Conservation (phyloP, 92 coral and sea anemone species). For the Galaxea fascicularis region DNA sequence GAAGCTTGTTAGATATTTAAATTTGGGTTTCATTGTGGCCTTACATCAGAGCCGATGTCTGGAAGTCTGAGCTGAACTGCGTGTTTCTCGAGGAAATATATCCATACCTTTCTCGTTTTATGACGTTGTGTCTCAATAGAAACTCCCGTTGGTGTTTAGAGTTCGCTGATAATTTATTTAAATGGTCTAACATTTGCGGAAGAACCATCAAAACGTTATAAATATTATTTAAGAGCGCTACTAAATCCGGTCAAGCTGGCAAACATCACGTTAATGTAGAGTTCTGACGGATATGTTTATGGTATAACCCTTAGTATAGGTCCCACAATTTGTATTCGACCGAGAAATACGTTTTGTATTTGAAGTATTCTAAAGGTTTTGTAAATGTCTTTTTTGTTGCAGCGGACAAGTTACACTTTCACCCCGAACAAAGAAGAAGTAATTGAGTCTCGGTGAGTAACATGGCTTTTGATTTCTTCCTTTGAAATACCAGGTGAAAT, state of each 20-base stretch:
- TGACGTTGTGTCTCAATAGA: not conserved
- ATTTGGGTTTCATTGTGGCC: not conserved
- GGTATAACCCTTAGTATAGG: slow-evolving; percentile 7
- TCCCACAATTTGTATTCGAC: not conserved
- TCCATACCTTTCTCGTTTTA: not conserved
- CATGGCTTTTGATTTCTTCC: not conserved
- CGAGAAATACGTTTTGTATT: not conserved
- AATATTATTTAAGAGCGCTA: not conserved
- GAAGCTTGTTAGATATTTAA: not conserved
- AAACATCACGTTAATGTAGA: not conserved
- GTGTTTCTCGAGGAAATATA: not conserved
- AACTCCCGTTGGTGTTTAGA: not conserved
- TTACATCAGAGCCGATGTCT: not conserved
- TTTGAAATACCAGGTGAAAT: not conserved
- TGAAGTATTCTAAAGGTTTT: not conserved
- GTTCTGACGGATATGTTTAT: not conserved
- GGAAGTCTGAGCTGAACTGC: not conserved
- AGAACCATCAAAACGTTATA: not conserved
- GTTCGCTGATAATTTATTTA: not conserved
- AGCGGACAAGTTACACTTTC: slow-evolving; percentile 78
- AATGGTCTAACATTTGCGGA: not conserved
- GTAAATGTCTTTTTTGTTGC: slow-evolving; percentile 52
- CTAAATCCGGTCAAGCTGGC: not conserved
- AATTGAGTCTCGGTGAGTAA: slow-evolving; percentile 78
- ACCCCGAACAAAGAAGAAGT: slow-evolving; percentile 91